phyloP scores from a whole-genome alignment of 2,797 vertebrate genomes.

The Poeciliopsis paucimaculata region DNA sequence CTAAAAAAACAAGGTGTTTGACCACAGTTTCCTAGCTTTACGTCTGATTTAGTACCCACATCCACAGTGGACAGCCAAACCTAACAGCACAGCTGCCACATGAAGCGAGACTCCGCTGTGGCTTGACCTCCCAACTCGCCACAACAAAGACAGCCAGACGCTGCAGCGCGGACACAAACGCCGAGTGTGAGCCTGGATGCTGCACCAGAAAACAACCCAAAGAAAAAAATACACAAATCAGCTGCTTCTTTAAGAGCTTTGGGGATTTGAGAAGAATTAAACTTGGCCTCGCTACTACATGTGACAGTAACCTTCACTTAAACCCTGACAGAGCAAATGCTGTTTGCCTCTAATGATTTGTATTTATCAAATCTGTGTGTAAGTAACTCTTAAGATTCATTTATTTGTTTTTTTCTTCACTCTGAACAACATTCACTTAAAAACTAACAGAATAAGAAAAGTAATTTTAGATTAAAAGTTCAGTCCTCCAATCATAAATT shows the following conservation, averaged over 20 bases:
- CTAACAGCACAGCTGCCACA: constrained; percentile 42
- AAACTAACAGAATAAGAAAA: background rate
- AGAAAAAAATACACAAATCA: background rate
- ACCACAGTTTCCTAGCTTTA: constrained; percentile 70
- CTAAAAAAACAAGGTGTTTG: constrained; percentile 11
- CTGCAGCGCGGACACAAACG: constrained; percentile 11
- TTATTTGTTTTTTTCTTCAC: too few species aligned
- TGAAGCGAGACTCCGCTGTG: constrained; percentile 30
- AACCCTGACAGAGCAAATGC: background rate
- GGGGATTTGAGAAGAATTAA: background rate
- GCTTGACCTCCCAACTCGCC: constrained; percentile 46
- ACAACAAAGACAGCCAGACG: constrained; percentile 68
- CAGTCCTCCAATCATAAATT: too few species aligned
- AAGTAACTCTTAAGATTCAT: too few species aligned
- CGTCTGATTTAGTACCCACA: constrained; percentile 53
- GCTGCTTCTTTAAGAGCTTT: background rate
- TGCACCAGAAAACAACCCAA: background rate
- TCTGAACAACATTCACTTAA: background rate
- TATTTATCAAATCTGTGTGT: background rate
- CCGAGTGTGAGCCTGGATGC: background rate
- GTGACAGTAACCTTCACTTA: background rate
- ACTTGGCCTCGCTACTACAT: background rate
- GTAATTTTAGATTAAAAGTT: background rate
- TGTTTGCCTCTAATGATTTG: background rate
- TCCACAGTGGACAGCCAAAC: constrained; percentile 58